Evolutionary conservation across 2,113 vertebrate species (phyloP), one percentile per base, ranked within the genome.

Genomic region (Taurulus bubalis): DNA sequence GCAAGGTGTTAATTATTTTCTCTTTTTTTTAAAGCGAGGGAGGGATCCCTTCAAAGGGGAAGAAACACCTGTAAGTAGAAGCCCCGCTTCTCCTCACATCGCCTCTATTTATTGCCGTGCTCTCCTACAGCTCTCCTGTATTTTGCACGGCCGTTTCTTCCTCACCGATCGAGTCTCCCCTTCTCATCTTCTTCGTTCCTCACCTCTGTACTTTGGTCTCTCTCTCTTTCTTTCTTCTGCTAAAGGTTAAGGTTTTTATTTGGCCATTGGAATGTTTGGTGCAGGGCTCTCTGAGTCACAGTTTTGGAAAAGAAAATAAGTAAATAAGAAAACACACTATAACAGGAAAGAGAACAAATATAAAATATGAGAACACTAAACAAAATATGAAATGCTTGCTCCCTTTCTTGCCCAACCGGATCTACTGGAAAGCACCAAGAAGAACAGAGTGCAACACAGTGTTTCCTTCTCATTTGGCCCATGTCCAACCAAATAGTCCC

Each of bases 1-100:
- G 16, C n/a, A 81, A 91, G 85, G 89, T 90, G 89, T 90, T 92
- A 86, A 92, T 93, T 90, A 90, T 90, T 91, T 93, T 90, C 84
- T 83, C 83, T 83, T 42, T 42, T 34, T 81, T 92, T 91, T 72
- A 87, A 89, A 85, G 76, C 71, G 5, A 87, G 63, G 74, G 80
- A 91, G 89, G 87, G 92, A 93, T 79, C 81, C 92, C 92, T 87
- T 93, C 71, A 88, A 92, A 91, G 78, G 81, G 72, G 47, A 71
- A 86, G 69, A 85, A 88, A 87, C 88, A 91, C 87, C 90, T 91
- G 85, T 87, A 75, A 90, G 62, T n/a, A 79, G 73, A 77, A 56
- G 55, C 53, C 56, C 18, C 67, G 30, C 32, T 15, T 22, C 8
- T 4, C 45, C 53, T 26, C 42, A 3, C 58, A 15, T 51, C 42